Base-by-base conservation (phyloP, 1,140 invertebrate genomes). In the Eulimnadia texana region DNA sequence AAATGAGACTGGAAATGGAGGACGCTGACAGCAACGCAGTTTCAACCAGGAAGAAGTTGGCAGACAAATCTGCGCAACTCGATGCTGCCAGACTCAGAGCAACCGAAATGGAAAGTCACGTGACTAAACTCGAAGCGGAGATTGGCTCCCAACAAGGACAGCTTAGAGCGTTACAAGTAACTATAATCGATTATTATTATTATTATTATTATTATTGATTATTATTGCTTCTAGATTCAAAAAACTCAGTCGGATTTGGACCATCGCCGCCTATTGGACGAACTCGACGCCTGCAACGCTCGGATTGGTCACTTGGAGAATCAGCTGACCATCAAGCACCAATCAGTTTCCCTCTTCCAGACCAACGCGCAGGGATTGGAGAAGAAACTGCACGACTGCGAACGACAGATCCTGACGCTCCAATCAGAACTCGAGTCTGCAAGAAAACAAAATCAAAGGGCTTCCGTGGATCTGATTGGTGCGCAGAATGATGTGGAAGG, bases 21-120 rank as follows among this genome's bases (percentile, higher is more conserved):
- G 50, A 61, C 16, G 50, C 50, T 20, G 60, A 55, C 29, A 61
- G n/a, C 3, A 42, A 42, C 24, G 28, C 53, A n/a, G 51, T 25
- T 28, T 22, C 51, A 9, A 20, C 53, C 6, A 19, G 24, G 1
- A 22, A 11, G 19, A 61, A 61, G 33, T 27, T 61, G 28, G 20
- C 29, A 25, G 60, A 61, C 3, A 61, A 54, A 22, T 11, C 51
- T 2, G 29, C 51, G 16, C 60, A 33, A 23, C 53, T 33, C 16
- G 60, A 61, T 6, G 25, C 27, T 20, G 29, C 50, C 20, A 54
- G 33, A 20, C 27, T 23, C 27, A 24, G 27, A 52, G 28, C 19
- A 19, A 52, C 24, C n/a, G 60, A 54, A 19, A 19, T 61, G 25
- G 50, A 61, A 47, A 28, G 53, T 22, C 24, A 61, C 51, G 60